Conservation (phyloP, 1,140 invertebrate genomes). For the Pinna nobilis region DNA sequence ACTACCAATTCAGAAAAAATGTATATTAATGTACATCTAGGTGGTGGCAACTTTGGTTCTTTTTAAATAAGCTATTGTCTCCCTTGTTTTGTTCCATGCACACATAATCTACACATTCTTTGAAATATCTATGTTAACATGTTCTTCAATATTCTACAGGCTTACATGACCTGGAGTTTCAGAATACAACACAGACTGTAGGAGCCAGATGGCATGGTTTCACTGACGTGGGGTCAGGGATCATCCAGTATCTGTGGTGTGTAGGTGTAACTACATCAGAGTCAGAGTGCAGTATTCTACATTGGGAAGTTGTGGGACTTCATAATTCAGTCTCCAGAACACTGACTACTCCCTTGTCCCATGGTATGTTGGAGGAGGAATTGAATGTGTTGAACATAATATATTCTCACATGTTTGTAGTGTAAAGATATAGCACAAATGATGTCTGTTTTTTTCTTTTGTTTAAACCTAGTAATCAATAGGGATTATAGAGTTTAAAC, state of each 20-base stretch:
- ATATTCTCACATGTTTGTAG: no score
- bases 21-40: background rate
- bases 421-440: background rate
- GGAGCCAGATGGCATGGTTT: slow-evolving; percentile 49
- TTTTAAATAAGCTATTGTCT: no score
- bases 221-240: slow-evolving; percentile 28
- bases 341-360: slow-evolving; percentile 3
- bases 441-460: background rate
- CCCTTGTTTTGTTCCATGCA: background rate
- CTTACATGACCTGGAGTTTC: slow-evolving; percentile 42
- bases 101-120: background rate
- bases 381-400: no score
- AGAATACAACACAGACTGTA: slow-evolving; percentile 27
- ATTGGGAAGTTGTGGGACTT: slow-evolving; percentile 35
- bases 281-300: slow-evolving; percentile 24
- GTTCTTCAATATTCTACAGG: slow-evolving; percentile 9
- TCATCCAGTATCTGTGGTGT: slow-evolving; percentile 45
- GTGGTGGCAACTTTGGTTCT: no score
- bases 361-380: slow-evolving; percentile 35
- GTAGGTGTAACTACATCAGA: slow-evolving; percentile 14
- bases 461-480: background rate
- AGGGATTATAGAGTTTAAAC: background rate
- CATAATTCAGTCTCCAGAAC: slow-evolving; percentile 23
- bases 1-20: background rate
- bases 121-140: background rate